These are phyloP conservation scores for Physeter macrocephalus DNA, from an alignment of 2,113 vertebrate species.

Conservation along the genomic window DNA sequence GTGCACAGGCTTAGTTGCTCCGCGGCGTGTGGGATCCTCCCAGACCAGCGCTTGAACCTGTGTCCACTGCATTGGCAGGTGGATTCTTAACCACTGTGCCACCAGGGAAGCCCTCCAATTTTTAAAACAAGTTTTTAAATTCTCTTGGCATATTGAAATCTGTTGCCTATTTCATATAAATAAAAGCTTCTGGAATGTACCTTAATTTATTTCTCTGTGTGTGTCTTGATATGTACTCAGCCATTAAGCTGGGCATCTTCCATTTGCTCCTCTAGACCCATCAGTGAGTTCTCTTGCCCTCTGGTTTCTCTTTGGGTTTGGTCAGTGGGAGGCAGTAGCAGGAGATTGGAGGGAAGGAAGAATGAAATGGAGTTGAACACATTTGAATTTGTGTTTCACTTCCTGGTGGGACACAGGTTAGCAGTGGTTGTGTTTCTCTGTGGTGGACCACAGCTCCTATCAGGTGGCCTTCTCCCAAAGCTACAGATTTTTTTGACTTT, in stretches of 20 bases:
- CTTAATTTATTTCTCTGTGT: constrained; percentile 5
- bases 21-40: too few relatives aligned
- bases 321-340: neutral
- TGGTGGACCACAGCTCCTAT: neutral
- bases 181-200: neutral
- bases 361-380: neutral
- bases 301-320: neutral
- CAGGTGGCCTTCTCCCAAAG: neutral
- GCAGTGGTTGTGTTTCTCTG: neutral
- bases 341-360: neutral
- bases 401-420: neutral
- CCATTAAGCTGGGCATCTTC: neutral
- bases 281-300: neutral
- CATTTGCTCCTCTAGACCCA: neutral
- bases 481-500: neutral
- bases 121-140: neutral
- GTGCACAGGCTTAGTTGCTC: too few relatives aligned
- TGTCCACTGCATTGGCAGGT: too few relatives aligned
- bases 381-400: neutral
- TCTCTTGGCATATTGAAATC: neutral
- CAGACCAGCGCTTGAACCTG: too few relatives aligned
- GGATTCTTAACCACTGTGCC: too few relatives aligned
- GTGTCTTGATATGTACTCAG: neutral
- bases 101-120: too few relatives aligned
- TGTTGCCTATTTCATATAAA: neutral